Evolutionary conservation across 2,888 invertebrate genomes (phyloP), one percentile per base, ranked within the genome.

Genomic region (Rhagonycha fulva): DNA sequence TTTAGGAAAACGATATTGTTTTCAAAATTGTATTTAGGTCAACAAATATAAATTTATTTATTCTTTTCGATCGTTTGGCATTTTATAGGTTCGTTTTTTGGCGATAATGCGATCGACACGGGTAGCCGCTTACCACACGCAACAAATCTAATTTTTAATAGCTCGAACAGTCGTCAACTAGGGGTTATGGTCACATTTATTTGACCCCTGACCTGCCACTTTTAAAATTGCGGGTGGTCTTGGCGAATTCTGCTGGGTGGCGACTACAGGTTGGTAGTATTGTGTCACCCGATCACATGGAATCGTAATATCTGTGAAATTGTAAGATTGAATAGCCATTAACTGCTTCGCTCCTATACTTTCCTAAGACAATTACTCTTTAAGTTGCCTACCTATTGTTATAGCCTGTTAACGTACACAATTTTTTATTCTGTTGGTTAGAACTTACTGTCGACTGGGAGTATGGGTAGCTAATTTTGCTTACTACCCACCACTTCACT

Each of bases 241-340:
- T 70, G 67, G 72, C 70, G 63, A 75, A 78, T 78, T 75, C 72
- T 67, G 71, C 61, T 77, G 76, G 76, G 79, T 81, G 76, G 80
- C 81, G 79, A 81, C 77, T 80, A 78, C 79, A 72, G 66, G 60
- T 81, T 80, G 47, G 47, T 24, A 24, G 73, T 77, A 81, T 80
- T 81, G 80, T 81, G 82, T 82, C 81, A 82, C 82, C 81, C 80
- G 76, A 82, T 82, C 82, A 81, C 81, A 80, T 80, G 77, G 80
- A 78, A 81, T 78, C 79, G 79, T 81, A 80, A 82, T 81, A 81
- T 79, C 82, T 82, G 82, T 82, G 82, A 82, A 82, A 82, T 82
- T 82, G 80, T 73, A 70, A 66, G 69, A 75, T 78, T 72, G 72
- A 72, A 71, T 73, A 78, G 70, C 75, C 70, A 69, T 74, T 74